Conservation (phyloP, 2,888 invertebrate genomes). For the Aphodius sticticus region DNA sequence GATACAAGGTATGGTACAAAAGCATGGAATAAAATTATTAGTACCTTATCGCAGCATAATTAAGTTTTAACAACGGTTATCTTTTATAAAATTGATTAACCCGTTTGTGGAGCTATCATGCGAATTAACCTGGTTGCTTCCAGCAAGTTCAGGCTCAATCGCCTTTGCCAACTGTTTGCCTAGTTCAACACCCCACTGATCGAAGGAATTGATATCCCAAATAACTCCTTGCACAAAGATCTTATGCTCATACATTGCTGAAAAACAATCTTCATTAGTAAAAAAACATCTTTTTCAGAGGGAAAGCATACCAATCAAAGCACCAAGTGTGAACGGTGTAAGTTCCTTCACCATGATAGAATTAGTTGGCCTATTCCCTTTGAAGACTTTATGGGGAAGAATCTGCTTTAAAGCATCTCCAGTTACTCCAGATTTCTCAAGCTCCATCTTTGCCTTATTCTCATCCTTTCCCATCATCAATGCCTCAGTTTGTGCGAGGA, state of each 20-base stretch:
- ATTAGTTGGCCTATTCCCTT: conserved; percentile 97
- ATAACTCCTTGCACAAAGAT: conserved; percentile 98
- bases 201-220: conserved; percentile 99
- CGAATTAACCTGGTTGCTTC: conserved; percentile 69
- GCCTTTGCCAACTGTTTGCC: conserved; percentile 98
- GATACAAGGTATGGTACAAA: neutral
- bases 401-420: conserved; percentile 79
- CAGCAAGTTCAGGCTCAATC: conserved; percentile 93
- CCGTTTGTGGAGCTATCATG: conserved; percentile 98
- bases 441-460: conserved; percentile 76
- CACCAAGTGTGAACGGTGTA: conserved; percentile 92
- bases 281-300: neutral
- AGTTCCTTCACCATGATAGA: conserved; percentile 92
- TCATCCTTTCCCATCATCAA: conserved; percentile 76
- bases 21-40: neutral
- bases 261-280: conserved; percentile 26
- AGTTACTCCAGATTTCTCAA: conserved; percentile 79
- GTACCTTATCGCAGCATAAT: neutral
- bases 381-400: conserved; percentile 95
- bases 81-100: conserved; percentile 93
- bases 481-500: conserved; percentile 98
- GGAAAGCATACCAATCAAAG: conserved; percentile 80
- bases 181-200: conserved; percentile 99
- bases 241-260: conserved; percentile 96
- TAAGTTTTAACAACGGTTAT: conserved; percentile 56